Conservation (phyloP, 2,797 vertebrate species). For the Gadopsis bispinosus region DNA sequence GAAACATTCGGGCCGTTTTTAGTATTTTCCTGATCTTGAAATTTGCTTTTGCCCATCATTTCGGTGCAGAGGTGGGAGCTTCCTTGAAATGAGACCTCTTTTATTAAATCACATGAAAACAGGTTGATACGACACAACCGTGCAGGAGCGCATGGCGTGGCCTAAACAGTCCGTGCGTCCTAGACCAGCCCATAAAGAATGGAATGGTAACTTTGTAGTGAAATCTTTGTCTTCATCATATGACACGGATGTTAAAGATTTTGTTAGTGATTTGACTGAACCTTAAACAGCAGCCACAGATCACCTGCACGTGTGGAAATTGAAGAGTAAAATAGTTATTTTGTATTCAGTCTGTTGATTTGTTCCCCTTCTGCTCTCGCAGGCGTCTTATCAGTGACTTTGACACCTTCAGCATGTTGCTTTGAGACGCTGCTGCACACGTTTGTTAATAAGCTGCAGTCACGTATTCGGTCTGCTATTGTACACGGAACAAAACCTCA, state of each 20-base stretch:
- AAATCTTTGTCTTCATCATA: neutral
- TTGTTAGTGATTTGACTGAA: neutral
- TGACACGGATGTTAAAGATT: neutral
- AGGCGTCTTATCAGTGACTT: neutral
- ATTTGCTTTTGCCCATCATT: neutral
- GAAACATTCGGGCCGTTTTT: conserved; percentile 8
- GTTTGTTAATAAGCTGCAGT: neutral
- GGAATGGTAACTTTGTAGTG: too few species aligned
- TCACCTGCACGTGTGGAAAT: neutral
- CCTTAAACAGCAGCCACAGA: neutral
- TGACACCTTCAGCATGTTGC: neutral
- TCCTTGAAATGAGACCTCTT: too few species aligned
- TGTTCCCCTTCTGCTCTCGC: too few species aligned
- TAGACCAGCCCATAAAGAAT: too few species aligned
- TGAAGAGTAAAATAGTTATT: neutral
- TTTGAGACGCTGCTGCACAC: neutral
- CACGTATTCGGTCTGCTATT: neutral
- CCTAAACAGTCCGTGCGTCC: too few species aligned
- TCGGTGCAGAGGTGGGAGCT: neutral
- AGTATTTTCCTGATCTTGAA: neutral
- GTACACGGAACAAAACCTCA: neutral
- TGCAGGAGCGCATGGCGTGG: too few species aligned
- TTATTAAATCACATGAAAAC: neutral
- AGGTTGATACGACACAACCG: too few species aligned
- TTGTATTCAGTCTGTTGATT: neutral